Evolutionary conservation across 2,113 vertebrate species (phyloP), one percentile per base, ranked within the genome.

Genomic region (Atlantisia rogersi): DNA sequence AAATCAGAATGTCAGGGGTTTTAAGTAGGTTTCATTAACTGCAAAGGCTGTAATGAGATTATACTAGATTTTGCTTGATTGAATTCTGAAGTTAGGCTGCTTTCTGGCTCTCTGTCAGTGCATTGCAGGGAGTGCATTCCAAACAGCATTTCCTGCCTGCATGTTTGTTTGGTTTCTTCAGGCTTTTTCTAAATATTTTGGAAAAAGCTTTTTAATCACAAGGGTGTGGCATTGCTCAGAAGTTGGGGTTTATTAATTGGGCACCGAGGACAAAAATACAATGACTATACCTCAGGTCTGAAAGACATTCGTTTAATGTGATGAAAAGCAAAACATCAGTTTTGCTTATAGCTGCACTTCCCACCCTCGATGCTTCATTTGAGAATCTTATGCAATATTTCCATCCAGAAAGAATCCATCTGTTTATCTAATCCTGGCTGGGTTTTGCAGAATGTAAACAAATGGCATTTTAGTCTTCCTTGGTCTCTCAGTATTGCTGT

Each of bases 41-140:
- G 97, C 80, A 91, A 96, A 97, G 97, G 79, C 97, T 97, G 95
- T 98, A 98, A 98, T 98, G 98, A 97, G 98, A 98, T 99, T 98
- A 98, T 92, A 40, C 95, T 92, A 86, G 97, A 94, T 98, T 98
- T 97, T 97, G 95, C 97, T 98, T 95, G 96, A 97, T 97, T 97
- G 95, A 94, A 96, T 98, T 92, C 92, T 96, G 88, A 93, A 95
- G 96, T 97, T 97, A 92, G 93, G 42, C 40, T 94, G 95, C 94
- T 95, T 95, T 95, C 91, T 81, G 95, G 86, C 70, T 92, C 20
- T 82, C 77, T 78, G 42, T 88, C 20, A 85, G 84, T 18, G 20
- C 94, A 74, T 92, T 88, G 75, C 78, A 84, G 65, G 44, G 86
- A 96, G 86, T 87, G 69, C 86, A 93, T 97, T 94, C 92, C 86